Evolutionary conservation across 2,888 invertebrate genomes (phyloP).

Genomic region (Nephrotoma appendiculata): DNA sequence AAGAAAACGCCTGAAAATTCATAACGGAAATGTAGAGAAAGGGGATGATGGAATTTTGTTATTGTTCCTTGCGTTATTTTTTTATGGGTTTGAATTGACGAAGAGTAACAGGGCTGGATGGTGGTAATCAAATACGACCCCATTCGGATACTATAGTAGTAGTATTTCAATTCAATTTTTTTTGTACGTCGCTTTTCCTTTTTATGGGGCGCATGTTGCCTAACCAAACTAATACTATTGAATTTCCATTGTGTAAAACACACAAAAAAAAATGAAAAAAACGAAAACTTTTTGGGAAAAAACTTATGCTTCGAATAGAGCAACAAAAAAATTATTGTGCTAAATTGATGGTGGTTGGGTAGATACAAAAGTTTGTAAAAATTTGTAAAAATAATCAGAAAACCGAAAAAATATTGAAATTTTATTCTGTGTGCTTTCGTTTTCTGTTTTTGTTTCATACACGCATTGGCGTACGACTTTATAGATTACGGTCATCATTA

Average conservation of each 20-base stretch:
- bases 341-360: background rate
- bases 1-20: background rate
- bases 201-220: background rate
- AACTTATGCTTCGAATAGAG: background rate
- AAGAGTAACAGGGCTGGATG: background rate
- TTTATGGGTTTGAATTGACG: background rate
- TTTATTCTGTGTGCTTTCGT: background rate
- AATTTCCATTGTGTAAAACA: background rate
- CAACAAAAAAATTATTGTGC: background rate
- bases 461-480: background rate
- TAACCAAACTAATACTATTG: background rate
- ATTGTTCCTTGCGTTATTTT: background rate
- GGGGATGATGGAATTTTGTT: background rate
- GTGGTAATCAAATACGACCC: conserved; percentile 2
- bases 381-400: background rate
- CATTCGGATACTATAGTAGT: background rate
- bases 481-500: background rate
- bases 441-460: background rate
- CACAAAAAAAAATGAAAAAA: background rate
- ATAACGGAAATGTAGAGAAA: background rate
- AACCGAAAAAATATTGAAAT: background rate
- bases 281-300: background rate
- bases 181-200: background rate
- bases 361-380: background rate
- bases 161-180: background rate